These are phyloP conservation scores for Dasyornis broadbenti DNA, from an alignment of 2,113 vertebrate genomes.

Conservation along the genomic window DNA sequence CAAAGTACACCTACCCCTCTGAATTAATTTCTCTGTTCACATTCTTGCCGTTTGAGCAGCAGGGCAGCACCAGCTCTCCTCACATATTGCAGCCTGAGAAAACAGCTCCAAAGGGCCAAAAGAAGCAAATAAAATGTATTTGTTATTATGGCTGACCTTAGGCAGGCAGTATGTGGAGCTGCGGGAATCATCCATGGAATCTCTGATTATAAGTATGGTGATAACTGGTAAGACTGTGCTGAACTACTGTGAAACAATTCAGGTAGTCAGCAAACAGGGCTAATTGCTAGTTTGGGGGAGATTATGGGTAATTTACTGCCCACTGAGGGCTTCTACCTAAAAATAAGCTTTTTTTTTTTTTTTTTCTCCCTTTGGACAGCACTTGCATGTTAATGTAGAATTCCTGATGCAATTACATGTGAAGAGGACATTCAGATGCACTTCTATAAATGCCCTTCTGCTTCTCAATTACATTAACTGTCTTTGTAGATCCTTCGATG, in stretches of 20 bases:
- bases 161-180: background rate
- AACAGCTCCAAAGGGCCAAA: background rate
- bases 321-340: constrained; percentile 51
- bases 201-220: constrained; percentile 46
- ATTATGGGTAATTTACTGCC: constrained; percentile 65
- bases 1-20: constrained; percentile 3
- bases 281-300: constrained; percentile 60
- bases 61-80: background rate
- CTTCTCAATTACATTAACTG: background rate
- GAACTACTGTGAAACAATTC: constrained; percentile 60
- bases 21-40: constrained; percentile 20
- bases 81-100: background rate
- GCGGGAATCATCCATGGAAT: background rate
- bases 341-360: constrained; percentile 37
- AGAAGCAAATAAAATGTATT: constrained; percentile 32
- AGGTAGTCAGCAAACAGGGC: constrained; percentile 61
- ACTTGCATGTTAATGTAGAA: constrained; percentile 44
- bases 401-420: constrained; percentile 12
- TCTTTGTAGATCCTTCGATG: constrained; percentile 26
- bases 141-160: constrained; percentile 23
- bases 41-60: background rate
- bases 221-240: constrained; percentile 38
- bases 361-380: background rate
- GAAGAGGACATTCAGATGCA: constrained; percentile 21
- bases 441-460: constrained; percentile 11